A percentile compares a stretch with the other conserved stretches of the same genome.
Conservation (phyloP, 2,888 invertebrate genomes). For the Oegoconia quadripuncta region DNA sequence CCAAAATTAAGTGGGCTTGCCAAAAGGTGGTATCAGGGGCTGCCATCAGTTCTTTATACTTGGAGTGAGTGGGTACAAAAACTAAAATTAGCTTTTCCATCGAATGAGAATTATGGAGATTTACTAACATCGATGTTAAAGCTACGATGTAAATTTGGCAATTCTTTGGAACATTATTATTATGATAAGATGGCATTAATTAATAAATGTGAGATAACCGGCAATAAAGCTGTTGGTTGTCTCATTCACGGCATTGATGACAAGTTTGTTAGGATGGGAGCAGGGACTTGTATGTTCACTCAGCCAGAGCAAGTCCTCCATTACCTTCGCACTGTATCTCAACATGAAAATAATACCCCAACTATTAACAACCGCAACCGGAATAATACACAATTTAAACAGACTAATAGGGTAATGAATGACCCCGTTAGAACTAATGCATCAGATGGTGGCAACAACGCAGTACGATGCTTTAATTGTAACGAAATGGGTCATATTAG, state of each 20-base stretch:
- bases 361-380: no score
- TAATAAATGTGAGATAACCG: constrained; percentile 18
- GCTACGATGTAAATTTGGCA: constrained; percentile 8
- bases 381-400: no score
- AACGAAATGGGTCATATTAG: constrained; percentile 8
- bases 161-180: constrained; percentile 17
- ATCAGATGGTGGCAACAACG: not conserved
- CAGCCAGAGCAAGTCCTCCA: constrained; percentile 20
- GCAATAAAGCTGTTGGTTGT: constrained; percentile 24
- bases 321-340: constrained; percentile 5
- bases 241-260: constrained; percentile 21
- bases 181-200: constrained; percentile 18
- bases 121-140: constrained; percentile 19
- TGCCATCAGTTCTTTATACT: constrained; percentile 13
- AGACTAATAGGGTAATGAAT: not conserved
- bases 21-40: constrained; percentile 17
- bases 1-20: constrained; percentile 18
- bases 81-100: constrained; percentile 18
- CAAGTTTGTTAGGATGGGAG: constrained; percentile 16
- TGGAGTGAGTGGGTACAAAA: constrained; percentile 23
- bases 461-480: constrained; percentile 12
- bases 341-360: no score
- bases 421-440: not conserved
- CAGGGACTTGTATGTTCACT: constrained; percentile 16
- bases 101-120: constrained; percentile 19